Base-by-base conservation (phyloP, 2,113 vertebrate species). In the Actenoides lindsayi region DNA sequence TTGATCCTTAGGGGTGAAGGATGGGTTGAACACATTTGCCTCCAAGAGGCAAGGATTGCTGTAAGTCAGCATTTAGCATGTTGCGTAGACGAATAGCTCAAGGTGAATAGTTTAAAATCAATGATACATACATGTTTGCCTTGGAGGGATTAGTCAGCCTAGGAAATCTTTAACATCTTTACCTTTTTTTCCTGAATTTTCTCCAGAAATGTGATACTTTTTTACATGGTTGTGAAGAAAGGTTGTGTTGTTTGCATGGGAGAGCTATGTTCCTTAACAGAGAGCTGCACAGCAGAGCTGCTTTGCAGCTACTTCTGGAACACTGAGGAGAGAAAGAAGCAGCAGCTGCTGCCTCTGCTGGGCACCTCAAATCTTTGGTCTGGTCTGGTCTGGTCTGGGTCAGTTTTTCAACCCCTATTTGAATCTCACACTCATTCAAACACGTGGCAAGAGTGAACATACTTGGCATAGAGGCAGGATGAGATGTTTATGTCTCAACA, bases 401-500 rank as follows among this genome's bases (percentile, higher is more conserved):
- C 63, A 42, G 35, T 21, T 69, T 80, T 87, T 59, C 50, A 71
- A n/a, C 31, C 37, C 2, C 56, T 48, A 16, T 19, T 68, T 71
- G 44, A 87, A 76, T 30, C 25, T 93, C 44, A 60, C 4, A 3
- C 35, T 87, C 6, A 0, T 48, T 69, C 4, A 3, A 35, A 62
- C 63, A 23, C 21, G 7, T 31, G 77, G 4, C 23, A 51, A 42
- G 73, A 19, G 18, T 8, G 16, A 88, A 27, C 48, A 8, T 37
- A 16, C 11, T 27, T 24, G 48, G 21, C 13, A 4, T 9, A 57
- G 60, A 2, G 1, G 25, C 16, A 5, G 30, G 35, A 28, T 48
- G 60, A 89, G 50, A 65, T 0, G 0, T 39, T 19, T 0, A 0
- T 27, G 30, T 44, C 16, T 82, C 74, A 82, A 56, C 78, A 62